A percentile compares a stretch with the other conserved stretches of the same genome.
These are phyloP conservation scores for Thamnophis sirtalis DNA, from an alignment of 2,113 vertebrate species.

Conservation along the genomic window DNA sequence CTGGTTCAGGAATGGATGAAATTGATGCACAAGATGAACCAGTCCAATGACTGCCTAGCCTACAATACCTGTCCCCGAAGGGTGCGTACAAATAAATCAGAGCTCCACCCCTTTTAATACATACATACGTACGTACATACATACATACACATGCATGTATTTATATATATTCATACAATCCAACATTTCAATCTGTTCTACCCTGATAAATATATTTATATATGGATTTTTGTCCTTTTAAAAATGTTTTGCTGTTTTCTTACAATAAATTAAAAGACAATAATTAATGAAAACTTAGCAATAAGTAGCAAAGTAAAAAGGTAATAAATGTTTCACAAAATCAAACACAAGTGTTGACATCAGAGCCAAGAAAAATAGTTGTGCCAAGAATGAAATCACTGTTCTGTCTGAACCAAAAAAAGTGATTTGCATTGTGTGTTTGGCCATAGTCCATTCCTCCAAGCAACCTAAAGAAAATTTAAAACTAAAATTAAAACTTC, in stretches of 20 bases:
- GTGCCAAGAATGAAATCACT: not conserved
- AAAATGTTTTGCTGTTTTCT: not conserved
- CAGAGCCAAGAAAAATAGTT: not conserved
- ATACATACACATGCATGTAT: no score
- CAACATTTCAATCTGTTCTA: not conserved
- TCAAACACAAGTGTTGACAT: not conserved
- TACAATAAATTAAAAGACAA: not conserved
- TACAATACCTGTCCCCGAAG: no score
- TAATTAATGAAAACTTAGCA: not conserved
- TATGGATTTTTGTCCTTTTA: not conserved
- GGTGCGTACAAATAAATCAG: not conserved
- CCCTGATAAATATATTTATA: not conserved
- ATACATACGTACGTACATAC: no score
- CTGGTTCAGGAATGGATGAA: no score
- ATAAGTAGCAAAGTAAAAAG: not conserved
- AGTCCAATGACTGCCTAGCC: not conserved
- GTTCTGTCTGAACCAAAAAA: not conserved
- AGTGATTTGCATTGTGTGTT: not conserved
- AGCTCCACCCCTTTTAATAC: no score
- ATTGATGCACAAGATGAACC: not conserved
- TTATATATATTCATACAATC: not conserved
- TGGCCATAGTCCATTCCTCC: not conserved
- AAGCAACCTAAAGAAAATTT: not conserved
- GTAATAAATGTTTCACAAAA: not conserved
- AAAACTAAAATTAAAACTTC: not conserved